Evolutionary conservation across 2,113 vertebrate genomes (phyloP).

Genomic region (Erinaceus europaeus): DNA sequence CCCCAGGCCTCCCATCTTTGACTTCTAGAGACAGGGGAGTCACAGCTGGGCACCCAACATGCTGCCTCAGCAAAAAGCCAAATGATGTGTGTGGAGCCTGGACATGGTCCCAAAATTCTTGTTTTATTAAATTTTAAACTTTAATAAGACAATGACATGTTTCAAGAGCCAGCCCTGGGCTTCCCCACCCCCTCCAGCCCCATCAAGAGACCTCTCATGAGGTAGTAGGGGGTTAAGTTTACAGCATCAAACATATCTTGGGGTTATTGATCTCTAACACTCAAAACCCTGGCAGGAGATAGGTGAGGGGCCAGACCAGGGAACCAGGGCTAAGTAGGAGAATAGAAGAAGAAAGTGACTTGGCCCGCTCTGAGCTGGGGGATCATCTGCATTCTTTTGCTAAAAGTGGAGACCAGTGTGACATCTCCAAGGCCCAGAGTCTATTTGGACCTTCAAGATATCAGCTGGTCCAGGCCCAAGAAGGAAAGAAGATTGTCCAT

Average conservation of each 20-base stretch:
- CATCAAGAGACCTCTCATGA: not conserved
- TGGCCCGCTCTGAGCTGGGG: too few species aligned
- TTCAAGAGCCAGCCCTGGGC: not conserved
- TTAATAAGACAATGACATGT: slow-evolving; percentile 62
- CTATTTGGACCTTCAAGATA: too few species aligned
- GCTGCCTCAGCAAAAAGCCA: slow-evolving; percentile 18
- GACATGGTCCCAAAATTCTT: not conserved
- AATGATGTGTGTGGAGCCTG: not conserved
- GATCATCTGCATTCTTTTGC: too few species aligned
- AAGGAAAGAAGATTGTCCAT: not conserved
- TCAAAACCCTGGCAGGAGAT: not conserved
- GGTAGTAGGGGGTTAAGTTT: too few species aligned
- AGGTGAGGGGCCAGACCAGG: too few species aligned
- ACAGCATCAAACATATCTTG: not conserved
- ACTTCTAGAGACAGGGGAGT: not conserved
- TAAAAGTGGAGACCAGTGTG: too few species aligned
- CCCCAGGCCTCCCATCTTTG: not conserved
- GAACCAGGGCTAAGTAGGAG: too few species aligned
- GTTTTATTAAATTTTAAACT: slow-evolving; percentile 71
- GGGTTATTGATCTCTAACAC: not conserved
- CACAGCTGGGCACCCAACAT: not conserved
- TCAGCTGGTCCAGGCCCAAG: not conserved
- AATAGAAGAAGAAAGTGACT: too few species aligned
- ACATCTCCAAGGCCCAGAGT: too few species aligned
- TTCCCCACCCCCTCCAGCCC: not conserved